Evolutionary conservation across 1,140 invertebrate species (phyloP), one percentile per base, ranked within the genome.

Genomic region (Panonychus citri): DNA sequence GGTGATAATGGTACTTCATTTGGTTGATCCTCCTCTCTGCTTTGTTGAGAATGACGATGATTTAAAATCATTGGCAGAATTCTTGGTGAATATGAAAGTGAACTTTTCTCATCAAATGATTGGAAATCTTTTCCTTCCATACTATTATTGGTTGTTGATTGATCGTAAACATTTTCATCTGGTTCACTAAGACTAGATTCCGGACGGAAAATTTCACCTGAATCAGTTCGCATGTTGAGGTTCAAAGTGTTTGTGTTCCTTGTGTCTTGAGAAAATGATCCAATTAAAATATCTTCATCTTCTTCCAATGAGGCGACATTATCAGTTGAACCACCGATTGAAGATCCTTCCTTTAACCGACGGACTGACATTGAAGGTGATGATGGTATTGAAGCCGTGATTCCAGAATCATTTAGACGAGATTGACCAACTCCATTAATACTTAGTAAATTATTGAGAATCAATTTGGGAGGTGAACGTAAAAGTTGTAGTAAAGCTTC

Each of bases 401-500:
- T 19, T 8, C 1, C 12, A 3, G 24, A 10, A 19, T 54, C 53
- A 40, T 19, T 28, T 39, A 54, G 17, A 3, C 25, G 28, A 26
- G 53, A 54, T 63, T 64, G 70, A 55, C 58, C 72, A 62, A 78
- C 73, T 49, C 76, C 75, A 63, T 74, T 64, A 57, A 73, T 64
- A 56, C 74, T 72, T 21, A 78, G 62, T 12, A 89, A 67, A 27
- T 76, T 69, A 13, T 67, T 61, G 27, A 78, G 67, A 8, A 86
- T 69, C 10, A 74, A 67, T n/a, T 75, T 70, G 21, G 75, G 75
- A 12, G 78, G 76, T 57, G 75, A 75, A 53, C 78, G 77, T 1
- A 91, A 66, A 3, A 89, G 64, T 57, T 82, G 77, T 51, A 78
- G 77, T 15, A 89, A 70, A 27, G 82, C 81, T 70, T 91, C 86